Evolutionary conservation across 2,888 invertebrate genomes (phyloP).

Genomic region (Zootermopsis nevadensis): DNA sequence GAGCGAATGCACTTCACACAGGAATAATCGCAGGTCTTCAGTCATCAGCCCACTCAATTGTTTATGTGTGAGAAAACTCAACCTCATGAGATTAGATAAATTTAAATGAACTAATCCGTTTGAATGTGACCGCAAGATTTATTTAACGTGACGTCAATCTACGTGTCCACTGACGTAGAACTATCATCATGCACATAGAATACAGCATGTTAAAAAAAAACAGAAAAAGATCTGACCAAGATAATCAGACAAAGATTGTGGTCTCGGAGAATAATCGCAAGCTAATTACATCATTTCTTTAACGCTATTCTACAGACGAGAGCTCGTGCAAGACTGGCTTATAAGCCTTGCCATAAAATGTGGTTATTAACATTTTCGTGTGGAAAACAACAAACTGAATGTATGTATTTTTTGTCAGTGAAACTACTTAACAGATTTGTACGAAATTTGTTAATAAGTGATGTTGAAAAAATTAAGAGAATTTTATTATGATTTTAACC

Average conservation of each 20-base stretch:
- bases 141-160: background rate
- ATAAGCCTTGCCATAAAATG: background rate
- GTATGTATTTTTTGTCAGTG: too few relatives aligned
- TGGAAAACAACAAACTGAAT: too few relatives aligned
- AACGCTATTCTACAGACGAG: background rate
- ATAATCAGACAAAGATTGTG: background rate
- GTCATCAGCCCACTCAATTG: background rate
- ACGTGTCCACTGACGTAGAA: background rate
- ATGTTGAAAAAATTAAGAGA: too few relatives aligned
- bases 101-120: background rate
- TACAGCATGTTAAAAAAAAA: background rate
- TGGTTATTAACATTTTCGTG: too few relatives aligned
- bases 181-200: background rate
- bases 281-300: background rate
- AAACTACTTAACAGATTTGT: too few relatives aligned
- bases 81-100: background rate
- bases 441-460: too few relatives aligned
- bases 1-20: background rate
- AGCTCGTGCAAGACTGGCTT: background rate
- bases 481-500: too few relatives aligned
- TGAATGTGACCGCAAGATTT: background rate
- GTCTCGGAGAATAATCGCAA: background rate
- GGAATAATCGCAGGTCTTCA: background rate
- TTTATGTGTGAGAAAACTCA: background rate
- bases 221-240: background rate